Evolutionary conservation across 2,888 invertebrate genomes (phyloP), one percentile per base, ranked within the genome.

Genomic region (Dasypogon diadema): DNA sequence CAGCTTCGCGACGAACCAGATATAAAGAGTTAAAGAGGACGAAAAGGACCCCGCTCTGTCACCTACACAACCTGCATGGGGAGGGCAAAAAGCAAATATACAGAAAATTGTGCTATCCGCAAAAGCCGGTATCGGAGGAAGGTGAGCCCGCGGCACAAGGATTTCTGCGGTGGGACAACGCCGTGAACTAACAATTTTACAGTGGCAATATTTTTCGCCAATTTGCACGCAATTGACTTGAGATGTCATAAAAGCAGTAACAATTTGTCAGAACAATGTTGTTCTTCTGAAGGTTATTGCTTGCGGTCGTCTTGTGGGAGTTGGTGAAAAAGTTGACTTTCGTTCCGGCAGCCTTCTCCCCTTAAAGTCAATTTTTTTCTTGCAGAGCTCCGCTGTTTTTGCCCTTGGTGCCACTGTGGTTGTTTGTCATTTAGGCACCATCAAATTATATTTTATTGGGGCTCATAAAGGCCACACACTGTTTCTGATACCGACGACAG

Each of bases 211-310:
- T 77, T 77, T 77, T 76, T 77, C 75, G 77, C 76, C 75, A 76
- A 77, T 77, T 77, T 77, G 77, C 77, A 77, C 77, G 76, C 77
- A 77, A 77, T 77, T 77, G 74, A 77, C 77, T 77, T 56, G 75
- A 76, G 72, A 76, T 75, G 76, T 76, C 77, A 77, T 77, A 77
- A 77, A 77, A 72, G 72, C 75, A 76, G 70, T 76, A 77, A 76
- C 74, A 74, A 75, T 74, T 75, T 77, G 75, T 77, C 77, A 77
- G 73, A 58, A 55, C 77, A 77, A 72, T 73, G 73, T 73, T 54
- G 34, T 54, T 58, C 72, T 34, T 48, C 65, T 63, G 37, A 74
- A 68, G 48, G 58, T 68, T 74, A 76, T 74, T 68, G 68, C 58
- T 46, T 54, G 34, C 22, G 48, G 65, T 18, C 5, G 18, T 12